Percentiles rank a stretch among this genome's conserved stretches.
phyloP scores from a whole-genome alignment of 2,888 invertebrate genomes.

The Mechanitis messenoides region DNA sequence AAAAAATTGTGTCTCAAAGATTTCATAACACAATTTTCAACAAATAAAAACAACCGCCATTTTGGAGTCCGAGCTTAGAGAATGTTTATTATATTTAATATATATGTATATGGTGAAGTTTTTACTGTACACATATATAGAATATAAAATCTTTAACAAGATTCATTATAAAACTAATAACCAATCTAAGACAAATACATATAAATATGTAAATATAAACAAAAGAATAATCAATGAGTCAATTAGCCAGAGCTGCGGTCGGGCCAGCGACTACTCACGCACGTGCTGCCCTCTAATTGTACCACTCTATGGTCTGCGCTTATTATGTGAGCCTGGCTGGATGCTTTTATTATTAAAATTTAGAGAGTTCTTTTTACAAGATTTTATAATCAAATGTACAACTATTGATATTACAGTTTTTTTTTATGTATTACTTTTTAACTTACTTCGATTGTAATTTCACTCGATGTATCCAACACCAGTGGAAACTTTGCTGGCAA shows the following conservation, averaged over 20 bases:
- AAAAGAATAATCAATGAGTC: conserved; percentile 43
- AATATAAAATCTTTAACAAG: background rate
- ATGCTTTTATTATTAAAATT: conserved; percentile 13
- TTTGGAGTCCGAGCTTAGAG: no score
- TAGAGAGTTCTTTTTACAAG: background rate
- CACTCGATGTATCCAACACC: no score
- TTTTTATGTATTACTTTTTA: no score
- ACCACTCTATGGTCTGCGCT: conserved; percentile 30
- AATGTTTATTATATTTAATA: no score
- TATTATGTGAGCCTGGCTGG: conserved; percentile 28
- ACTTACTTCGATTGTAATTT: no score
- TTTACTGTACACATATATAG: no score
- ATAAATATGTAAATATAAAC: conserved; percentile 17
- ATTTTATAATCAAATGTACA: background rate
- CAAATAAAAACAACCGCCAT: no score
- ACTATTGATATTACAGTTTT: background rate
- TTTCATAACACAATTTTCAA: no score
- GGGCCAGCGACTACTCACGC: conserved; percentile 41
- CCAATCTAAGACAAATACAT: conserved; percentile 10
- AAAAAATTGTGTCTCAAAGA: no score
- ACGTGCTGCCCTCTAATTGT: conserved; percentile 50
- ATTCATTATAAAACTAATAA: background rate
- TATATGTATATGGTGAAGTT: no score
- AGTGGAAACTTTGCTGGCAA: no score
- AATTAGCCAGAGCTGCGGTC: conserved; percentile 50